phyloP scores from a whole-genome alignment of 2,888 invertebrate species.

The Nemotelus pantherinus region DNA sequence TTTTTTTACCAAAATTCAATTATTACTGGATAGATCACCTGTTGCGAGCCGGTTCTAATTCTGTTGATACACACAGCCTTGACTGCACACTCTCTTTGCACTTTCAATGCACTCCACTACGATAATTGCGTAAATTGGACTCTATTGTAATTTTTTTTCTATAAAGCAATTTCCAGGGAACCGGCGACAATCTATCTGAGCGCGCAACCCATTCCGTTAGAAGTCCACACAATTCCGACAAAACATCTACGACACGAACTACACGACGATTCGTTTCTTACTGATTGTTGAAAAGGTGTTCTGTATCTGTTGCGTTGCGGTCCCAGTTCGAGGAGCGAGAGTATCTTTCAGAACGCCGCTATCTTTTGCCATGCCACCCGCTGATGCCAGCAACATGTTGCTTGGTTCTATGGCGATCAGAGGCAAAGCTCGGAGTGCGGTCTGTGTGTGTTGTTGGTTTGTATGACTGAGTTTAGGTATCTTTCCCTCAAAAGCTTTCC shows the following conservation, averaged over 20 bases:
- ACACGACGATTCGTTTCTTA: neutral
- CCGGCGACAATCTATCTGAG: neutral
- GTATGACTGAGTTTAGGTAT: too few relatives aligned
- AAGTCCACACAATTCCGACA: neutral
- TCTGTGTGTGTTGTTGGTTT: too few relatives aligned
- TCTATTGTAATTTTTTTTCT: neutral
- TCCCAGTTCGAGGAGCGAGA: too few relatives aligned
- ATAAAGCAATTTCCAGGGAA: neutral
- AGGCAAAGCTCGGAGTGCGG: too few relatives aligned
- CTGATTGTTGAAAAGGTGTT: neutral
- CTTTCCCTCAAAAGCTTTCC: too few relatives aligned
- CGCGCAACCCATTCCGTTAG: too few relatives aligned
- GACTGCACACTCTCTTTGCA: neutral
- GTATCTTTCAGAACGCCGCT: neutral
- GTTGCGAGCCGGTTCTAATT: neutral
- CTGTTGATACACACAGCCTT: neutral
- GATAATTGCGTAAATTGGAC: neutral
- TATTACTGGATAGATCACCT: neutral
- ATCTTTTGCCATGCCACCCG: neutral
- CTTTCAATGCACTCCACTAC: neutral
- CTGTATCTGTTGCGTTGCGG: too few relatives aligned
- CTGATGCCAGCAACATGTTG: slow-evolving; percentile 12
- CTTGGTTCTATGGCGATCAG: neutral
- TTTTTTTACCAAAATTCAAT: neutral
- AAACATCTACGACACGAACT: neutral